Percentiles rank a stretch among this genome's conserved stretches.
Evolutionary conservation across 2,113 vertebrate species (phyloP).

Genomic region (Notechis scutatus): DNA sequence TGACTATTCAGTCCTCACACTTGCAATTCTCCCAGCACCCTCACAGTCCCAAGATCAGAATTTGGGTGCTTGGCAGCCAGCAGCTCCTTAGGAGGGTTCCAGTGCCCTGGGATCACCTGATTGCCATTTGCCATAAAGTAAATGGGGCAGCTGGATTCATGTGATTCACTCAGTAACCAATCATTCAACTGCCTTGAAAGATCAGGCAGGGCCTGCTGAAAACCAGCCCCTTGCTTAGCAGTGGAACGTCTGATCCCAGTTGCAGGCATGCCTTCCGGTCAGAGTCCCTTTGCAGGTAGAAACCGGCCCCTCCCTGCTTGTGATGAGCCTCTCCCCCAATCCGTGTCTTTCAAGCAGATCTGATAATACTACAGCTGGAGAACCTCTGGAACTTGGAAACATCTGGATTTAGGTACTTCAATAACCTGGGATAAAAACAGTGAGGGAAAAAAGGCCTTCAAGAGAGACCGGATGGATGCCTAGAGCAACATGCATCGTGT

Average conservation of each 20-base stretch:
- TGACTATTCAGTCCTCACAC: not conserved
- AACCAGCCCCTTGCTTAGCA: not conserved
- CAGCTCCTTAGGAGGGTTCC: not conserved
- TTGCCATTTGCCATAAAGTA: not conserved
- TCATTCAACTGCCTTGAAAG: not conserved
- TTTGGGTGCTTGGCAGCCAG: not conserved
- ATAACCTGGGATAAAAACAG: not conserved
- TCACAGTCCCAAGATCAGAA: not conserved
- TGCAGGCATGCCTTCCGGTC: not conserved
- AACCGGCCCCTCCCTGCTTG: not conserved
- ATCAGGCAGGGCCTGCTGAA: not conserved
- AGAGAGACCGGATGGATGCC: not conserved
- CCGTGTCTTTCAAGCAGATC: not conserved
- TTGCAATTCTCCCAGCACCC: not conserved
- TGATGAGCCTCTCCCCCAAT: not conserved
- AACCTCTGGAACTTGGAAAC: not conserved
- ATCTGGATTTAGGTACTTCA: not conserved
- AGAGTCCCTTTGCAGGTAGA: not conserved
- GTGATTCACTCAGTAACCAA: not conserved
- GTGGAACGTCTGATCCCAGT: not conserved
- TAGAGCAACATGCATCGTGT: not conserved
- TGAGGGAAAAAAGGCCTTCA: too few species aligned
- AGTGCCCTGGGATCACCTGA: not conserved
- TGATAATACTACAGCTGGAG: not conserved
- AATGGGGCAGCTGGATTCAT: not conserved